phyloP scores from a whole-genome alignment of 2,888 invertebrate species.

The Acanthosepion lycidas region DNA sequence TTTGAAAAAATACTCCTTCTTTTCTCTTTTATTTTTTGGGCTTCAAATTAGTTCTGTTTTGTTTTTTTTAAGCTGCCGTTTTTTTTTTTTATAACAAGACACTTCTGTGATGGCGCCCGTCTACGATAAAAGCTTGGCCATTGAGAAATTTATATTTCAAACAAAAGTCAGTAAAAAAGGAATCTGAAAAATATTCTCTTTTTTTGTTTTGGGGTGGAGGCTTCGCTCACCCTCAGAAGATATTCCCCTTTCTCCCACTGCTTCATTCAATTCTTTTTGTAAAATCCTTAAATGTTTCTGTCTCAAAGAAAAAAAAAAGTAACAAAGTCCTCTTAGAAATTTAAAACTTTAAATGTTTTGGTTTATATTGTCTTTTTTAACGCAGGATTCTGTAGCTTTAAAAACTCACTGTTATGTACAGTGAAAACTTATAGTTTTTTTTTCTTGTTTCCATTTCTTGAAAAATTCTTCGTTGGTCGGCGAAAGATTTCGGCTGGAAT shows the following conservation, averaged over 20 bases:
- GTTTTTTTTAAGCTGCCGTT: background rate
- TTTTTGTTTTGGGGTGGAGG: background rate
- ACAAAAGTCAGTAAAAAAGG: background rate
- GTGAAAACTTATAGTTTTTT: background rate
- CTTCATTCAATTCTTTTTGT: background rate
- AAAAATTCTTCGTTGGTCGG: background rate
- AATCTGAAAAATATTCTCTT: background rate
- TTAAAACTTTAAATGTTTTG: background rate
- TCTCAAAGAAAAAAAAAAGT: background rate
- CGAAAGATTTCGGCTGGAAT: background rate
- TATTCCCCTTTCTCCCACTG: conserved; percentile 20
- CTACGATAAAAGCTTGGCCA: background rate
- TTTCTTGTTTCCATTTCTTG: background rate
- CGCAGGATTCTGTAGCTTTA: too few species aligned
- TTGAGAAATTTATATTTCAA: background rate
- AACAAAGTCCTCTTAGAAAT: background rate
- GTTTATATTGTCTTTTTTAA: background rate
- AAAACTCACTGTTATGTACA: too few species aligned
- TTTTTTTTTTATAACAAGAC: background rate
- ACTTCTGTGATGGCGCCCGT: background rate
- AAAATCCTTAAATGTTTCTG: background rate
- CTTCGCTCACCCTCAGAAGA: conserved; percentile 9
- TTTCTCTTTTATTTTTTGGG: too few species aligned
- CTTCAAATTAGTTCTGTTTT: too few species aligned
- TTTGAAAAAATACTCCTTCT: background rate